Conservation (phyloP, 2,888 invertebrate genomes). For the Oscheius sp. region DNA sequence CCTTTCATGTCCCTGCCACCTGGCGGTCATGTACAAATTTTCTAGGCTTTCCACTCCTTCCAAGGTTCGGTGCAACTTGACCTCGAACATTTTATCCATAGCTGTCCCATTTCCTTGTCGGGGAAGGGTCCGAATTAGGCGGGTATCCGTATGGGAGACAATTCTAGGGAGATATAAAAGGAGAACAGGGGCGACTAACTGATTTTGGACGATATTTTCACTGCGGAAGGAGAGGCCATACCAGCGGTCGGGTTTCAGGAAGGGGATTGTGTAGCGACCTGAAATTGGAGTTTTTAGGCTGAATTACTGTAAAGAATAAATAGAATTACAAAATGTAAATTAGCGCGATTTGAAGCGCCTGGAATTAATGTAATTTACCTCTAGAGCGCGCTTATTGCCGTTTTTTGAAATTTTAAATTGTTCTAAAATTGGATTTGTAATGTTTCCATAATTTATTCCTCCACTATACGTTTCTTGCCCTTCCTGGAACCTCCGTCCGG, state of each 20-base stretch:
- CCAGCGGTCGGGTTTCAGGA: constrained; percentile 67
- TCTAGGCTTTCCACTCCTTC: constrained; percentile 54
- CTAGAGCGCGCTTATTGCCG: too few species aligned
- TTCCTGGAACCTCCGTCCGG: neutral
- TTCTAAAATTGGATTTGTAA: too few species aligned
- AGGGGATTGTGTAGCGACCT: constrained; percentile 71
- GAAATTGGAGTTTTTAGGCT: constrained; percentile 36
- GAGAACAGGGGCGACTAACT: neutral
- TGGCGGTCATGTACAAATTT: constrained; percentile 49
- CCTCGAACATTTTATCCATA: constrained; percentile 12
- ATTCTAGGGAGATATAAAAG: constrained; percentile 3
- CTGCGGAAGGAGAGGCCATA: constrained; percentile 64
- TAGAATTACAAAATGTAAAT: too few species aligned
- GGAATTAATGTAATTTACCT: too few species aligned
- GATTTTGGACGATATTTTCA: constrained; percentile 47
- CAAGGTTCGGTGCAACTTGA: constrained; percentile 24
- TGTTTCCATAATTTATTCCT: too few species aligned
- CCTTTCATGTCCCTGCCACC: constrained; percentile 45
- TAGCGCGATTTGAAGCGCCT: too few species aligned
- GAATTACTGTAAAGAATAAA: too few species aligned
- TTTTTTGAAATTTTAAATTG: too few species aligned
- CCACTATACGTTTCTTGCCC: neutral
- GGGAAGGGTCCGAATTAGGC: constrained; percentile 43
- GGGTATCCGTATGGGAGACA: constrained; percentile 45
- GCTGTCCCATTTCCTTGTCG: constrained; percentile 36